Evolutionary conservation across 1,140 invertebrate genomes (phyloP).

Genomic region (Steinernema feltiae): DNA sequence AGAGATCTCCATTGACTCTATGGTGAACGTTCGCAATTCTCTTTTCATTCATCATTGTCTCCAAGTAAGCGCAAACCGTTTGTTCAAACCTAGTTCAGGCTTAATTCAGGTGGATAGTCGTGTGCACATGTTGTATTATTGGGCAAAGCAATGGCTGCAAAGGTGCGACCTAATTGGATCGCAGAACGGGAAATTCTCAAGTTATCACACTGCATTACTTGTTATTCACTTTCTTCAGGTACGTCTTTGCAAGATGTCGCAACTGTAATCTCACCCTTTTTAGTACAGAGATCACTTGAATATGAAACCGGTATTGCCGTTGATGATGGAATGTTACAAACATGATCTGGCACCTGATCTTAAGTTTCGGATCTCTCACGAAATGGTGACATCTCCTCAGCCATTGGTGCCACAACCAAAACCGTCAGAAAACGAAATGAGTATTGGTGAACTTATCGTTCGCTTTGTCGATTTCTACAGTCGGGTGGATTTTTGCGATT

Average conservation of each 20-base stretch:
- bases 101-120: not conserved
- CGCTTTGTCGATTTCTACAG: conserved; percentile 5
- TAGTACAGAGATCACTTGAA: not conserved
- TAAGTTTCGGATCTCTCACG: not conserved
- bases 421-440: not conserved
- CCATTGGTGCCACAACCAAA: not conserved
- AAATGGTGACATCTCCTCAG: not conserved
- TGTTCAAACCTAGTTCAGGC: not conserved
- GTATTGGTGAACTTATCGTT: not conserved
- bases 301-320: not conserved
- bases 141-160: not conserved
- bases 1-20: not conserved
- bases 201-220: not conserved
- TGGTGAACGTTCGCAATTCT: not conserved
- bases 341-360: not conserved
- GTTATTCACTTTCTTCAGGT: conserved; percentile 1
- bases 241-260: not conserved
- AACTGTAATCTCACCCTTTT: not conserved
- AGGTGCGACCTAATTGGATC: not conserved
- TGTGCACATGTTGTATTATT: not conserved
- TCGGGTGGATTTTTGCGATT: not conserved
- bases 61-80: not conserved
- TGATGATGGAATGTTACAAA: not conserved
- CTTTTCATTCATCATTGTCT: not conserved
- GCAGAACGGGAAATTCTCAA: not conserved